Conservation (phyloP, 2,888 invertebrate species). For the Gari tellinella region DNA sequence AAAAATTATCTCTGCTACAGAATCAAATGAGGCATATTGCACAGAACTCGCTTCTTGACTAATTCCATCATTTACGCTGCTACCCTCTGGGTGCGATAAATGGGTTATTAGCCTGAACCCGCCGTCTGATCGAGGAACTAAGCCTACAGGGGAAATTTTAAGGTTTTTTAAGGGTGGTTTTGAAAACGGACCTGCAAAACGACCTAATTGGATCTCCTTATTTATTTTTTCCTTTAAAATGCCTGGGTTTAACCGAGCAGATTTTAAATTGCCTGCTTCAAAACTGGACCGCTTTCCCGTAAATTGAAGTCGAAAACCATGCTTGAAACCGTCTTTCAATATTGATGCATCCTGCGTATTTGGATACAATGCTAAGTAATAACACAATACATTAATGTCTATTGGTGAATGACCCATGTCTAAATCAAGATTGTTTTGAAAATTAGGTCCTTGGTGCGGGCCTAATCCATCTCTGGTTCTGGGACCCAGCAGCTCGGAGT, state of each 20-base stretch:
- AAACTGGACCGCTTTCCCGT: not conserved
- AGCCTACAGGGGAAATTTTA: slow-evolving; percentile 40
- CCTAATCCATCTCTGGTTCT: not conserved
- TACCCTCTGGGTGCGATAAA: slow-evolving; percentile 23
- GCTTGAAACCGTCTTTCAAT: slow-evolving; percentile 2
- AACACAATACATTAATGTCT: too few relatives aligned
- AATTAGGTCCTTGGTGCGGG: too few relatives aligned
- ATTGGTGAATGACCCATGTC: not conserved
- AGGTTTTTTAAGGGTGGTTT: slow-evolving; percentile 14
- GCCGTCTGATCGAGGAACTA: slow-evolving; percentile 26
- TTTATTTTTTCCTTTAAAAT: slow-evolving; percentile 14
- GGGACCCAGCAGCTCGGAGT: too few relatives aligned
- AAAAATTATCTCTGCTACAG: too few relatives aligned
- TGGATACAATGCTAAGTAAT: not conserved
- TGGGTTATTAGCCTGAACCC: slow-evolving; percentile 38
- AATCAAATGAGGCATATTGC: slow-evolving; percentile 25
- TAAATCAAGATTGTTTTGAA: not conserved
- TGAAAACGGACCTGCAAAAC: slow-evolving; percentile 28
- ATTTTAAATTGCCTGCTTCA: slow-evolving; percentile 12
- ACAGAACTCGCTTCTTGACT: slow-evolving; percentile 10
- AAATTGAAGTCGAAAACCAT: slow-evolving; percentile 15
- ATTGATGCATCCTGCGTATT: not conserved
- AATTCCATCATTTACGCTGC: slow-evolving; percentile 33
- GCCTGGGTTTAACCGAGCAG: slow-evolving; percentile 13
- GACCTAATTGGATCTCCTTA: slow-evolving; percentile 12